A percentile compares a stretch with the other conserved stretches of the same genome.
Conservation (phyloP, 2,113 vertebrate species). For the Theristicus caerulescens region DNA sequence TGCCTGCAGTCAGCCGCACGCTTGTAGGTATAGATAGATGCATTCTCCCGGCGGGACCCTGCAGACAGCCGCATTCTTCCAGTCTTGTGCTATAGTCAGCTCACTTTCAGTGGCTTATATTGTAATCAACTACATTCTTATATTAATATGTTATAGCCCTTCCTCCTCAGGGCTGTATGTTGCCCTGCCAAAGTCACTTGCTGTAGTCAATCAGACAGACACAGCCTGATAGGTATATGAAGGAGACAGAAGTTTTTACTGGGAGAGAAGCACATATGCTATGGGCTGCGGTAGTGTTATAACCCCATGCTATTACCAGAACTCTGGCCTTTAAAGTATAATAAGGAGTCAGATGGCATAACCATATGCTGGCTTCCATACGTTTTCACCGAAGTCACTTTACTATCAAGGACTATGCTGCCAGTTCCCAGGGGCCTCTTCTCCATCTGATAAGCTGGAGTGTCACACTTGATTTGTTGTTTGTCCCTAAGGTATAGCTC, state of each 20-base stretch:
- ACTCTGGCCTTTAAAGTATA: slow-evolving; percentile 15
- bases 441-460: background rate
- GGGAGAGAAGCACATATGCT: background rate
- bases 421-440: background rate
- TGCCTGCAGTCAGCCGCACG: background rate
- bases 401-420: background rate
- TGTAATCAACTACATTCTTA: slow-evolving; percentile 52
- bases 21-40: slow-evolving; percentile 52
- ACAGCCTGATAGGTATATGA: background rate
- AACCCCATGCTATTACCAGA: background rate
- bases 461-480: background rate
- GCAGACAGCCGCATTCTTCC: slow-evolving; percentile 54
- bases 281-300: background rate
- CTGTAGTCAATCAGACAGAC: slow-evolving; percentile 41
- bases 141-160: slow-evolving; percentile 24
- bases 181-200: slow-evolving; percentile 45
- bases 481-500: background rate
- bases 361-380: background rate
- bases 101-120: slow-evolving; percentile 12
- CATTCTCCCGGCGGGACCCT: slow-evolving; percentile 4
- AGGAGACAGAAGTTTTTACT: background rate
- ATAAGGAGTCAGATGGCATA: background rate
- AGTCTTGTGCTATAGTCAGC: slow-evolving; percentile 45
- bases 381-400: background rate
- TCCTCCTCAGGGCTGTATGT: background rate